Percentiles rank a stretch among this genome's conserved stretches.
Evolutionary conservation across 2,888 invertebrate species (phyloP).

Genomic region (Hypomecis punctinalis): DNA sequence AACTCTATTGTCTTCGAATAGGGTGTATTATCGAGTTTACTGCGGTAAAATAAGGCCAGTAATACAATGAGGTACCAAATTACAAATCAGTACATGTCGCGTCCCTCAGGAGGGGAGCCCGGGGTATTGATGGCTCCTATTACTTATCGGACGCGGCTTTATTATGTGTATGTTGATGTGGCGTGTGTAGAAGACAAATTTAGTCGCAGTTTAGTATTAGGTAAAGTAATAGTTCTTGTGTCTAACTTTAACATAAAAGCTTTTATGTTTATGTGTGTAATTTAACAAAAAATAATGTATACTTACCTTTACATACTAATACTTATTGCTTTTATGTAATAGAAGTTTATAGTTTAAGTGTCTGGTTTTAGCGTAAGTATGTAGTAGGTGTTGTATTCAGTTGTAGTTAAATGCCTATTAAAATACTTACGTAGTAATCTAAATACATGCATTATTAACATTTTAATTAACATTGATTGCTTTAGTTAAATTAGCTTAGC

Average conservation of each 20-base stretch:
- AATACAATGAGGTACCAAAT: slow-evolving; percentile 47
- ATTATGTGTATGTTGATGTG: slow-evolving; percentile 39
- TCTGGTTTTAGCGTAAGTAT: too few species aligned
- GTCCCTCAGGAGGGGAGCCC: slow-evolving; percentile 40
- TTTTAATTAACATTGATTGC: too few species aligned
- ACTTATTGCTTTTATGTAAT: too few species aligned
- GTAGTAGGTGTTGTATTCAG: too few species aligned
- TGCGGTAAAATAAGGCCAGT: slow-evolving; percentile 21
- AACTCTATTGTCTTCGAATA: slow-evolving; percentile 9
- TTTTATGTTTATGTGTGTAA: neutral
- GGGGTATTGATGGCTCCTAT: slow-evolving; percentile 53
- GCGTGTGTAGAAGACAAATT: neutral
- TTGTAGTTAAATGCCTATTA: too few species aligned
- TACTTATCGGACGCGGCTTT: slow-evolving; percentile 45
- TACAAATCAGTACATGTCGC: slow-evolving; percentile 56
- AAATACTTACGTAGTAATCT: too few species aligned
- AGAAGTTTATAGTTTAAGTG: too few species aligned
- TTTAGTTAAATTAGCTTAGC: too few species aligned
- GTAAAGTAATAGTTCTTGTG: neutral
- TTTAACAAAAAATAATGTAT: too few species aligned
- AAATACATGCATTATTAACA: too few species aligned
- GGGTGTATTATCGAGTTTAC: slow-evolving; percentile 17
- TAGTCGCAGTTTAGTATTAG: too few species aligned
- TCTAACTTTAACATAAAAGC: slow-evolving; percentile 49
- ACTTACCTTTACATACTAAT: too few species aligned